These are phyloP conservation scores for Drosophila truncata DNA, from an alignment of 1,140 invertebrate genomes.

Conservation along the genomic window DNA sequence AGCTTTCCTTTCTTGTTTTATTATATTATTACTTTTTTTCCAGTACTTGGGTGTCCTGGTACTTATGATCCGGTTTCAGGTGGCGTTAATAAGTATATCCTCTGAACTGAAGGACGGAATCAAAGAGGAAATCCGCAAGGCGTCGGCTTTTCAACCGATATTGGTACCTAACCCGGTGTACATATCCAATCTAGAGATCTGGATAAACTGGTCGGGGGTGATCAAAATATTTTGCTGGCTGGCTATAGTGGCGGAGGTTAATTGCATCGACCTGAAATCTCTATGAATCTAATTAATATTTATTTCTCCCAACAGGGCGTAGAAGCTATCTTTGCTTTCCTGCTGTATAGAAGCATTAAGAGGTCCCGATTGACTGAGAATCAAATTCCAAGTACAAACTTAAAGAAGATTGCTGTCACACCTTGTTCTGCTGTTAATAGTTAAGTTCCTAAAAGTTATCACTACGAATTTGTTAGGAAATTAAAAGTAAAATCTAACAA, in stretches of 20 bases:
- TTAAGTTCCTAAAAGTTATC: background rate
- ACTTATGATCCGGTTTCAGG: background rate
- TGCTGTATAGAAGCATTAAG: background rate
- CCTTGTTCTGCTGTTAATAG: no score
- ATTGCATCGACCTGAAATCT: background rate
- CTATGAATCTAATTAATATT: background rate
- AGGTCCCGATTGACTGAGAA: background rate
- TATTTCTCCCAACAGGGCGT: background rate
- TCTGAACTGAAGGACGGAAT: background rate
- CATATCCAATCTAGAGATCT: background rate
- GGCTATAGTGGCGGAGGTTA: background rate
- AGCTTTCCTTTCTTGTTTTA: no score
- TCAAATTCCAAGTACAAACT: background rate
- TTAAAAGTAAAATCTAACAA: no score
- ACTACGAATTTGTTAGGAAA: background rate
- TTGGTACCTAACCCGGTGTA: background rate
- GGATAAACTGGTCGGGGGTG: background rate
- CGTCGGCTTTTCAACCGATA: background rate
- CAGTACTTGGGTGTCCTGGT: background rate
- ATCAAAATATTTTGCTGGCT: background rate
- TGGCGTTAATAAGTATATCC: no score
- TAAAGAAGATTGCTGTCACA: no score
- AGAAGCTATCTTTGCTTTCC: background rate
- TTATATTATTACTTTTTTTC: no score
- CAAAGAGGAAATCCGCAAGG: background rate